These are phyloP conservation scores for Chymomyza procnemis DNA, from an alignment of 2,888 invertebrate species.

Conservation along the genomic window DNA sequence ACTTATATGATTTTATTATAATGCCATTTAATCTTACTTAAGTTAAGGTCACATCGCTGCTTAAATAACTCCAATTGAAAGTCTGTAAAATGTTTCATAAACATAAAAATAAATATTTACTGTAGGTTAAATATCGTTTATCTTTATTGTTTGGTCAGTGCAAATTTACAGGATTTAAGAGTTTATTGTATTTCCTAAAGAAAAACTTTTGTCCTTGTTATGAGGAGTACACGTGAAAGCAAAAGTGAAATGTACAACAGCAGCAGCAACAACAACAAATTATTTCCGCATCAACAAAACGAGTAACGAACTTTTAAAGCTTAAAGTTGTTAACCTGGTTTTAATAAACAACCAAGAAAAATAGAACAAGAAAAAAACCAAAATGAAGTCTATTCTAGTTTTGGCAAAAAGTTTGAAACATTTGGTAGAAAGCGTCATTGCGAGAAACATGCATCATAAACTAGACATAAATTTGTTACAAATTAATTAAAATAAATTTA, in stretches of 20 bases:
- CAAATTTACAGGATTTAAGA: background rate
- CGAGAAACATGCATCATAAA: too few relatives aligned
- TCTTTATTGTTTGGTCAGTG: background rate
- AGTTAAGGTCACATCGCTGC: conserved; percentile 57
- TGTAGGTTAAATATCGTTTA: conserved; percentile 51
- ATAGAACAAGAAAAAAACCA: too few relatives aligned
- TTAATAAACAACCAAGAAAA: background rate
- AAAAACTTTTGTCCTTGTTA: conserved; percentile 32
- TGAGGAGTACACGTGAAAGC: conserved; percentile 12
- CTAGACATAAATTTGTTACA: too few relatives aligned
- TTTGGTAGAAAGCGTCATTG: background rate
- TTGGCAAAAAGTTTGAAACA: background rate
- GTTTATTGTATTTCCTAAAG: background rate
- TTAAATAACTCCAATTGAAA: conserved; percentile 64
- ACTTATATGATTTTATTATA: background rate
- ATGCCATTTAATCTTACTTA: conserved; percentile 27
- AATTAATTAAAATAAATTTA: too few relatives aligned
- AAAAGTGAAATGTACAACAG: conserved; percentile 11
- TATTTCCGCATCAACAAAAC: conserved; percentile 39
- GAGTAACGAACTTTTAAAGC: conserved; percentile 62
- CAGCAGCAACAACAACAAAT: conserved; percentile 22
- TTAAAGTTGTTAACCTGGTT: conserved; percentile 41
- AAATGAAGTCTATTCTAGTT: background rate
- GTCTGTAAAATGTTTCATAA: conserved; percentile 75
- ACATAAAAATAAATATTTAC: conserved; percentile 71